Evolutionary conservation across 2,797 vertebrate genomes (phyloP).

Genomic region (Pachyuromys duprasi): DNA sequence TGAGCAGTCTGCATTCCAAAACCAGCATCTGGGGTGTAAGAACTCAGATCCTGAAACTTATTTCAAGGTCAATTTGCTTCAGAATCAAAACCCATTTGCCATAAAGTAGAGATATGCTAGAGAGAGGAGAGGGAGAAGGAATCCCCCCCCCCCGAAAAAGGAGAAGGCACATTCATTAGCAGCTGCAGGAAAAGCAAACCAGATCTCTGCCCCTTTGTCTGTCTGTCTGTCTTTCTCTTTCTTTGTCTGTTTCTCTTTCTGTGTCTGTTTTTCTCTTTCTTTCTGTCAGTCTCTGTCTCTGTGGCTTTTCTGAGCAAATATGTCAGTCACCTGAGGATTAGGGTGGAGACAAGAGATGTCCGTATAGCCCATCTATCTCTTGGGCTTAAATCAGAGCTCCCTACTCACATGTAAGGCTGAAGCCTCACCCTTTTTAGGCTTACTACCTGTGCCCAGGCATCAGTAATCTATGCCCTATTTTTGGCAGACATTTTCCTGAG

Average conservation of each 20-base stretch:
- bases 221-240: background rate
- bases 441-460: constrained; percentile 45
- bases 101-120: constrained; percentile 65
- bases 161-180: constrained; percentile 20
- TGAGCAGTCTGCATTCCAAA: constrained; percentile 73
- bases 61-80: constrained; percentile 85
- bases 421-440: constrained; percentile 52
- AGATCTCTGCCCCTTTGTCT: background rate
- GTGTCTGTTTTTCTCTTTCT: background rate
- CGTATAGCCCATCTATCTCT: constrained; percentile 4
- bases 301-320: background rate
- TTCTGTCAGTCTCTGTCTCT: background rate
- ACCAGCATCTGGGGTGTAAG: constrained; percentile 68
- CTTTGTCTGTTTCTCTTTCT: background rate
- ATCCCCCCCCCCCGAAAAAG: background rate
- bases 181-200: background rate
- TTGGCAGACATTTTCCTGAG: background rate
- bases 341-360: background rate
- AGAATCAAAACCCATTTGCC: constrained; percentile 70
- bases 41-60: constrained; percentile 82
- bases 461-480: constrained; percentile 44
- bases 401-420: background rate
- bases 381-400: constrained; percentile 40
- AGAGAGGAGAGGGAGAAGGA: background rate
- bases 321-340: background rate